A percentile compares a stretch with the other conserved stretches of the same genome.
Evolutionary conservation across 2,113 vertebrate genomes (phyloP).

Genomic region (Colinus virginianus): DNA sequence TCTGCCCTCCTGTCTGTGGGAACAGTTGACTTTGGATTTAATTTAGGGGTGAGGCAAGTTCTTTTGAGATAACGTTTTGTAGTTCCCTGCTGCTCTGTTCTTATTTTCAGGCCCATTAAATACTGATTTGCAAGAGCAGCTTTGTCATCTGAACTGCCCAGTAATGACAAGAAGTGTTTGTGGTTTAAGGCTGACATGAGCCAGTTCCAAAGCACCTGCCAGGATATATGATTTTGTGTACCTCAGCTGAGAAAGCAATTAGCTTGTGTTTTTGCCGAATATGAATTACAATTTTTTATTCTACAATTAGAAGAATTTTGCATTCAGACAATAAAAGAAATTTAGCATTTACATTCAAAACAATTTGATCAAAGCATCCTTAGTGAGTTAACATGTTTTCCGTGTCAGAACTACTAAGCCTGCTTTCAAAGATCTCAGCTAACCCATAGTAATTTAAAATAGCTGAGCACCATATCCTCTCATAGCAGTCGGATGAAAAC

Average conservation of each 20-base stretch:
- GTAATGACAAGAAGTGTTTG: background rate
- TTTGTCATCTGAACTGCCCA: background rate
- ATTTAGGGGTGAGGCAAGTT: slow-evolving; percentile 16
- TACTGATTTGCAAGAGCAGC: background rate
- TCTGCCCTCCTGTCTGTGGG: background rate
- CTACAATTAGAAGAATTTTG: slow-evolving; percentile 7
- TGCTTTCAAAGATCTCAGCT: background rate
- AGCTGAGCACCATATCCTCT: background rate
- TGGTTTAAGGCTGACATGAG: background rate
- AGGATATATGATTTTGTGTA: background rate
- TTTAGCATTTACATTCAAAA: background rate
- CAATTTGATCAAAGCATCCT: background rate
- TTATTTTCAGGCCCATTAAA: slow-evolving; percentile 24
- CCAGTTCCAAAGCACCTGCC: background rate
- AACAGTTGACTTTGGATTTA: slow-evolving; percentile 47
- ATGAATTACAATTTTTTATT: background rate
- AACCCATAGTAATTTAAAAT: background rate
- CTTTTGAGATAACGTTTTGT: slow-evolving; percentile 37
- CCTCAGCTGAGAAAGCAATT: background rate
- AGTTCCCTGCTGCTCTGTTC: slow-evolving; percentile 17
- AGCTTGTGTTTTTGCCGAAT: background rate
- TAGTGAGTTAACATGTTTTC: background rate
- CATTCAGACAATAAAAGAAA: background rate
- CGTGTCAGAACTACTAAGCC: background rate
- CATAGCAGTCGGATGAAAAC: background rate